Evolutionary conservation across 2,797 vertebrate genomes (phyloP).

Genomic region (Scyliorhinus canicula): DNA sequence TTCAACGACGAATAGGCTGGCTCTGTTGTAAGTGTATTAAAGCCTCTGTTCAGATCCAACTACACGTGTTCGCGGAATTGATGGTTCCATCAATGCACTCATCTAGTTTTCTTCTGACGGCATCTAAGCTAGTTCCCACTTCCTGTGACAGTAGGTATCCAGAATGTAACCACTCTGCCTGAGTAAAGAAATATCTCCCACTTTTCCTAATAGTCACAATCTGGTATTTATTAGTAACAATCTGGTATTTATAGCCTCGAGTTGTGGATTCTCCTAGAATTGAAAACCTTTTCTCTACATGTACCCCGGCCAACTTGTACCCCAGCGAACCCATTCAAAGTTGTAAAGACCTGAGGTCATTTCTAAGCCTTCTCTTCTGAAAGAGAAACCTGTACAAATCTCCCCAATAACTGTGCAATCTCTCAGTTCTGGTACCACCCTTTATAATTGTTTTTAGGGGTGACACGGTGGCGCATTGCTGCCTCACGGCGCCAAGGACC

Average conservation of each 20-base stretch:
- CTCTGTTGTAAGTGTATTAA: too few species aligned
- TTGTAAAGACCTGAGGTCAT: background rate
- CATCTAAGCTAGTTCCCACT: background rate
- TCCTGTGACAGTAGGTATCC: background rate
- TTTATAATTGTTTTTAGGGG: background rate
- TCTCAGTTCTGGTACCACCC: background rate
- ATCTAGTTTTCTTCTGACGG: background rate
- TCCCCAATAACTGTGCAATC: background rate
- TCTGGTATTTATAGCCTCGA: background rate
- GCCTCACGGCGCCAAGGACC: too few species aligned
- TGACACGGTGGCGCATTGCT: too few species aligned
- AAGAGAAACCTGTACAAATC: background rate
- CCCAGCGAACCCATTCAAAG: too few species aligned
- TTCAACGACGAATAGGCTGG: too few species aligned
- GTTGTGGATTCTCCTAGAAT: background rate
- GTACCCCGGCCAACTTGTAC: background rate
- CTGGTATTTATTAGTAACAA: background rate
- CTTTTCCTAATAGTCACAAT: background rate
- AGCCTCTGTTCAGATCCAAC: too few species aligned
- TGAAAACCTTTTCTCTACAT: background rate
- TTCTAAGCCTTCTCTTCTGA: background rate
- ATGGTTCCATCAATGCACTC: too few species aligned
- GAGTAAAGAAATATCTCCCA: background rate
- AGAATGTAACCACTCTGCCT: background rate
- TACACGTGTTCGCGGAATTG: too few species aligned